A percentile compares a stretch with the other conserved stretches of the same genome.
phyloP scores from a whole-genome alignment of 1,140 invertebrate species.

The Nebria ingens region DNA sequence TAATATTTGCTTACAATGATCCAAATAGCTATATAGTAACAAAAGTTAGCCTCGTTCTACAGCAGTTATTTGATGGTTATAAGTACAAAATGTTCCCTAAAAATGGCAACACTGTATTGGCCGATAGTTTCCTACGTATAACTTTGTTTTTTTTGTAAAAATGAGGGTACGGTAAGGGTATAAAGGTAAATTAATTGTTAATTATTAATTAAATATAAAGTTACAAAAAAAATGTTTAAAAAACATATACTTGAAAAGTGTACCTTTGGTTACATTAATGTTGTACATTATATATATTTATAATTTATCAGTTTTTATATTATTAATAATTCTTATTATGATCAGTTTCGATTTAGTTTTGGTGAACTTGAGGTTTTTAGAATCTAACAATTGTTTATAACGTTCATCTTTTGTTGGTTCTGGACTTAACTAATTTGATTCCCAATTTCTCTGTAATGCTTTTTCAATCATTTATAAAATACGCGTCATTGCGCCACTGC shows the following conservation, averaged over 20 bases:
- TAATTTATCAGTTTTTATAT: background rate
- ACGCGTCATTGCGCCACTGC: too few species aligned
- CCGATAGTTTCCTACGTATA: background rate
- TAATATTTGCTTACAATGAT: too few species aligned
- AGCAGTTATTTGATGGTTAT: too few species aligned
- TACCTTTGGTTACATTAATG: background rate
- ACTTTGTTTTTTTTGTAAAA: background rate
- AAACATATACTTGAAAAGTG: background rate
- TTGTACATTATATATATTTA: background rate
- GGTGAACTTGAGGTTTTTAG: background rate
- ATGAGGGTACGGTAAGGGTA: background rate
- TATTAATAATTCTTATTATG: background rate
- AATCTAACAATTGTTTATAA: constrained; percentile 3
- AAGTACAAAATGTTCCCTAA: too few species aligned
- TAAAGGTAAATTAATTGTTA: background rate
- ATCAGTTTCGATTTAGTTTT: constrained; percentile 5
- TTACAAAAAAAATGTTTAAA: background rate
- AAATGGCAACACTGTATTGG: too few species aligned
- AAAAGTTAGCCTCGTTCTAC: too few species aligned
- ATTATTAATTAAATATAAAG: background rate
- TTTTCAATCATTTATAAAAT: too few species aligned
- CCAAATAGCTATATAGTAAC: too few species aligned
- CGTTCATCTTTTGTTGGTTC: constrained; percentile 8
- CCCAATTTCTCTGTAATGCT: too few species aligned
- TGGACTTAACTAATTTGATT: too few species aligned